Evolutionary conservation across 2,888 invertebrate species (phyloP).

Genomic region (Dione juno): DNA sequence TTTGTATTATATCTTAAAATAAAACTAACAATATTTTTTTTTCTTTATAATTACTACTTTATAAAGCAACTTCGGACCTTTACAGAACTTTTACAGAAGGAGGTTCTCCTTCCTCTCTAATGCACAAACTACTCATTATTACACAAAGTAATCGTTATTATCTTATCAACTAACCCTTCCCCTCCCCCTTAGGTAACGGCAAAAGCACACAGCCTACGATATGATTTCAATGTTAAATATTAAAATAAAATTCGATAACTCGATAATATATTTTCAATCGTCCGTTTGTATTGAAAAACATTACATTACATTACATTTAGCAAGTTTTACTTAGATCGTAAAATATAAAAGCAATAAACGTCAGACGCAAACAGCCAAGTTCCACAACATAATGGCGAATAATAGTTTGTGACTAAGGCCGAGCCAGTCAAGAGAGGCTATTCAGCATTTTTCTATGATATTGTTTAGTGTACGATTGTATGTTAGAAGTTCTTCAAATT

Average conservation of each 20-base stretch:
- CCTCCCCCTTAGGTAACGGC: too few relatives aligned
- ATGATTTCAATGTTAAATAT: too few relatives aligned
- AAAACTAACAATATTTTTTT: too few relatives aligned
- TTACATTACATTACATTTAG: constrained; percentile 33
- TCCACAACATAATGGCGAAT: constrained; percentile 62
- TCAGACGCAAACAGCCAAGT: constrained; percentile 75
- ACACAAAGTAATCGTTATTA: too few relatives aligned
- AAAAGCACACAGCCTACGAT: too few relatives aligned
- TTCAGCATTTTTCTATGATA: constrained; percentile 67
- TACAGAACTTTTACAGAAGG: too few relatives aligned
- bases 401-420: constrained; percentile 63
- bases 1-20: too few relatives aligned
- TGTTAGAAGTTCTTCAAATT: constrained; percentile 12
- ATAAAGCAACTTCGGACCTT: too few relatives aligned
- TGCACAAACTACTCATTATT: too few relatives aligned
- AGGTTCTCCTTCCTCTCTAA: too few relatives aligned
- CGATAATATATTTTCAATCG: not conserved
- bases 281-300: constrained; percentile 4
- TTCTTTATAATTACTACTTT: too few relatives aligned
- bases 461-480: constrained; percentile 50
- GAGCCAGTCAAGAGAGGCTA: constrained; percentile 63
- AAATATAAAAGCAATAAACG: constrained; percentile 78
- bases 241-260: not conserved
- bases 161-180: too few relatives aligned
- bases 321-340: constrained; percentile 60